Percentiles rank a stretch among this genome's conserved stretches.
Conservation (phyloP, 2,113 vertebrate genomes). For the Carassius gibelio region DNA sequence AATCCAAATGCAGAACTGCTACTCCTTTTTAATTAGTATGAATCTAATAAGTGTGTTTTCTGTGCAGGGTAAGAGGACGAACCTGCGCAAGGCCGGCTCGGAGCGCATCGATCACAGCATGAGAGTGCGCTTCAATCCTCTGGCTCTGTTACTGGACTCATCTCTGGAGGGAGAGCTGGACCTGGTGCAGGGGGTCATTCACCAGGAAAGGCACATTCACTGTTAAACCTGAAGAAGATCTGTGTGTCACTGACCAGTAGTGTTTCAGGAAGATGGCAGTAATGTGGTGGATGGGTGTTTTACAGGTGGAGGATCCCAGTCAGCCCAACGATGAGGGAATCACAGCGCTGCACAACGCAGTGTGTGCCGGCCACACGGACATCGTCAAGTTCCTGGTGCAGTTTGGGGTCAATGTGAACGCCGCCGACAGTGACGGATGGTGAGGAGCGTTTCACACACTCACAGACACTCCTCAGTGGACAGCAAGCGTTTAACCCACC, state of each 20-base stretch:
- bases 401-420: constrained; percentile 96
- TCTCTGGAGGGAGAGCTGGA: constrained; percentile 97
- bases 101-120: constrained; percentile 91
- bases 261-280: neutral
- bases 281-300: neutral
- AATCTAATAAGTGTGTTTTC: neutral
- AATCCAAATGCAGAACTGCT: too few species aligned
- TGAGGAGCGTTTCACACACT: constrained; percentile 55
- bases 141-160: constrained; percentile 93
- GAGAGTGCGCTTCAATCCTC: constrained; percentile 97
- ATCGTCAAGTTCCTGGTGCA: constrained; percentile 97
- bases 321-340: constrained; percentile 96
- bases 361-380: constrained; percentile 94
- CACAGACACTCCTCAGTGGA: neutral
- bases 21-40: too few species aligned
- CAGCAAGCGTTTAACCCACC: too few species aligned
- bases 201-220: constrained; percentile 80
- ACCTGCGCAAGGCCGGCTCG: constrained; percentile 88
- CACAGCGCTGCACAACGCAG: constrained; percentile 95
- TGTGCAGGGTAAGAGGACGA: constrained; percentile 92
- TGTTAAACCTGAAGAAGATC: neutral
- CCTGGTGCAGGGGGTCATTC: constrained; percentile 97
- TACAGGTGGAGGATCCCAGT: constrained; percentile 94
- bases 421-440: constrained; percentile 97
- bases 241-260: neutral